A percentile compares a stretch with the other conserved stretches of the same genome.
phyloP scores from a whole-genome alignment of 2,888 invertebrate genomes.

The Sylvicola cinctus region DNA sequence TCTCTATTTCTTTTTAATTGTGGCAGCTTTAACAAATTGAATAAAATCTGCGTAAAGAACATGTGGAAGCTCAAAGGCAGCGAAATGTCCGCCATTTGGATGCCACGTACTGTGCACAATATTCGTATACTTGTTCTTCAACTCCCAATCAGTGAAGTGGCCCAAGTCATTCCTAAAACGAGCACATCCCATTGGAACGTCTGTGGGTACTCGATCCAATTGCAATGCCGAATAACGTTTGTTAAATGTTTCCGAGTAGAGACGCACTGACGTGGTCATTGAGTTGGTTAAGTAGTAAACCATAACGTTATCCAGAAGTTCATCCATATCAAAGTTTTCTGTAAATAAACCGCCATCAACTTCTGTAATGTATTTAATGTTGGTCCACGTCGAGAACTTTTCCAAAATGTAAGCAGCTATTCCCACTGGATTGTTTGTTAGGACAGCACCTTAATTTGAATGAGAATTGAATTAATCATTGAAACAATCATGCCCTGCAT shows the following conservation, averaged over 20 bases:
- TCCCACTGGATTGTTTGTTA: constrained; percentile 64
- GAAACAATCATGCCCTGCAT: too few species aligned
- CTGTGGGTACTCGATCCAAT: constrained; percentile 33
- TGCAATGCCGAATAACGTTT: constrained; percentile 11
- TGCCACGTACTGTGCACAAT: constrained; percentile 44
- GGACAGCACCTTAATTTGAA: constrained; percentile 34
- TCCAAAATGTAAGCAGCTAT: constrained; percentile 79
- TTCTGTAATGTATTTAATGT: constrained; percentile 26
- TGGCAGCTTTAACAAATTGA: constrained; percentile 30
- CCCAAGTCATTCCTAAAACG: constrained; percentile 48
- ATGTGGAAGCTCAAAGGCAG: constrained; percentile 57
- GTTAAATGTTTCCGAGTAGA: constrained; percentile 40
- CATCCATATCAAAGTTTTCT: constrained; percentile 29
- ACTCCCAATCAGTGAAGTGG: constrained; percentile 33
- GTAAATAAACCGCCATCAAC: constrained; percentile 42
- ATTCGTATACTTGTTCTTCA: constrained; percentile 39
- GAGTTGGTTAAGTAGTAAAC: constrained; percentile 56
- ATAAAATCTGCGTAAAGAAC: constrained; percentile 50
- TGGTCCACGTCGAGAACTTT: constrained; percentile 59
- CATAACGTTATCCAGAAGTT: constrained; percentile 50
- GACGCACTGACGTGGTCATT: constrained; percentile 45
- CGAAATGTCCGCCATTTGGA: constrained; percentile 65
- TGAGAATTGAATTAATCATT: neutral
- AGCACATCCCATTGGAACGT: constrained; percentile 53
- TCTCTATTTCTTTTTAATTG: constrained; percentile 6